Evolutionary conservation across 2,113 vertebrate species (phyloP), one percentile per base, ranked within the genome.

Genomic region (Cottus gobio): DNA sequence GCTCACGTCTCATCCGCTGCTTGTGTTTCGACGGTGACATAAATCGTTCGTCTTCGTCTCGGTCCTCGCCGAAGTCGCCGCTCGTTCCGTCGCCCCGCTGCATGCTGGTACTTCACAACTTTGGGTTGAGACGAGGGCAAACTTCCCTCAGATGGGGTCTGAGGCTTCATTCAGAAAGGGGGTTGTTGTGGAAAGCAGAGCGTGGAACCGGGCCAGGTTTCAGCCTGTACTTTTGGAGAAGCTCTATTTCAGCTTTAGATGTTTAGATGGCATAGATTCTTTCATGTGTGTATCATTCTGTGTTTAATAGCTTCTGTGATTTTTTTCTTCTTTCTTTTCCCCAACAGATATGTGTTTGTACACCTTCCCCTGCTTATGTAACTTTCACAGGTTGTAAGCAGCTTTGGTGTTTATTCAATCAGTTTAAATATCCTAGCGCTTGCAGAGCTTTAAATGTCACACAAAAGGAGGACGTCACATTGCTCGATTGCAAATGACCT

Each of bases 301-400:
- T n/a, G 52, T 24, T 22, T 24, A 4, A 20, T 12, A 34, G 8
- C 22, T 24, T 11, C 4, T 31, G 5, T 28, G 46, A 20, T n/a
- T 42, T 3, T 37, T 48, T 5, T 37, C 36, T 37, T 37, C 36
- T 37, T 37, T 37, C 36, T 37, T 4, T 37, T 3, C 36, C 28
- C n/a, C 13, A 66, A 11, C 64, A 50, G 28, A 65, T 36, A 5
- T 68, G 16, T 18, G 58, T 8, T 46, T 60, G 75, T 67, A 75
- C 71, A 76, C 77, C 69, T 85, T 37, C 22, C 24, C 73, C 26
- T 50, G 71, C 72, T 87, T 87, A 77, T 87, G 44, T 86, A 75
- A 83, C 73, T 26, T 87, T 76, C 64, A 26, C 52, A 67, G 78
- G 52, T 56, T 61, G 15, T 81, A 75, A 86, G 82, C 72, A 34